A percentile compares a stretch with the other conserved stretches of the same genome.
These are phyloP conservation scores for Acanthoscelides obtectus DNA, from an alignment of 2,888 invertebrate genomes.

Conservation along the genomic window DNA sequence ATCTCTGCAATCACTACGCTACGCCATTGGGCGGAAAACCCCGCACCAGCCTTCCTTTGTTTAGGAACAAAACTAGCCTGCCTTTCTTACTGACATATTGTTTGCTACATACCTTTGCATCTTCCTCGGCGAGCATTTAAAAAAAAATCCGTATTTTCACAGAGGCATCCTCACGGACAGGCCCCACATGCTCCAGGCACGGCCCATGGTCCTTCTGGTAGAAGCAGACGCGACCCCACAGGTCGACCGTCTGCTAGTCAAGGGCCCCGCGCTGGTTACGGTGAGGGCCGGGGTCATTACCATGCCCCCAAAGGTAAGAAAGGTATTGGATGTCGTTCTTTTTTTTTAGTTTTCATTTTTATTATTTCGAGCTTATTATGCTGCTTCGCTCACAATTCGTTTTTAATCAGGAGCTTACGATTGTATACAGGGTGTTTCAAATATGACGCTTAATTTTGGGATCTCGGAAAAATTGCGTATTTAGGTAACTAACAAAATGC, in stretches of 20 bases:
- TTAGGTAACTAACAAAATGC: too few species aligned
- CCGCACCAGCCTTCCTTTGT: too few species aligned
- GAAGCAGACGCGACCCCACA: constrained; percentile 39
- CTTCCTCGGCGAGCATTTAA: too few species aligned
- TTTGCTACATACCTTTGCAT: too few species aligned
- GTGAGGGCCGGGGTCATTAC: constrained; percentile 64
- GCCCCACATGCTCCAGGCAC: constrained; percentile 43
- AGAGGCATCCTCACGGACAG: constrained; percentile 46
- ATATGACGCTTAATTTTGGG: too few species aligned
- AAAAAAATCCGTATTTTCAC: constrained; percentile 25
- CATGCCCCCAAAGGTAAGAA: constrained; percentile 64
- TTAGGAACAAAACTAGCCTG: too few species aligned
- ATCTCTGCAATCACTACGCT: too few species aligned
- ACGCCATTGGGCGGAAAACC: too few species aligned
- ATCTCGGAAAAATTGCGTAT: too few species aligned
- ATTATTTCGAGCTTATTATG: not conserved
- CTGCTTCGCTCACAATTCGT: not conserved
- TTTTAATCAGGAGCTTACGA: not conserved
- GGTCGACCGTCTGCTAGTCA: constrained; percentile 48
- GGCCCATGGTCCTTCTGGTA: constrained; percentile 39
- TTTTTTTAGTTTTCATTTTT: not conserved
- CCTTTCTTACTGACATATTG: too few species aligned
- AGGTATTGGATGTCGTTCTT: not conserved
- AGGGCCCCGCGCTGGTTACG: constrained; percentile 62
- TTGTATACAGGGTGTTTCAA: too few species aligned